Evolutionary conservation across 1,140 invertebrate genomes (phyloP).

Genomic region (Panagrolaimus sp.): DNA sequence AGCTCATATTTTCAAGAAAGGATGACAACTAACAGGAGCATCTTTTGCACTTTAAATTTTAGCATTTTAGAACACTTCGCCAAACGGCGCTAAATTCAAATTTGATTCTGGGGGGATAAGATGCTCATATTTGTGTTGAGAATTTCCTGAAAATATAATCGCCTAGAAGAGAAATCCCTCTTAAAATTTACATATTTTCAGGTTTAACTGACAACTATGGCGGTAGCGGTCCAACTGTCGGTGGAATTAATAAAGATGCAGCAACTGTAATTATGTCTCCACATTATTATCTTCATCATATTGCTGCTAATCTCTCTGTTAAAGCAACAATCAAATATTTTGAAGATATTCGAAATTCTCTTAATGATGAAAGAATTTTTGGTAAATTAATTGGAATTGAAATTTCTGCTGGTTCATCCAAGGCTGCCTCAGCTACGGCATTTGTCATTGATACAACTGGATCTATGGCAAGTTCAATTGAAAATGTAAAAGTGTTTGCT

Average conservation of each 20-base stretch:
- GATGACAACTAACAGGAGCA: too few species aligned
- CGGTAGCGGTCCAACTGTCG: background rate
- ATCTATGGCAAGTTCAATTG: background rate
- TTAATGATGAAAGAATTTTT: conserved; percentile 1
- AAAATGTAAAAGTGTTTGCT: background rate
- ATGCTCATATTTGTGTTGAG: too few species aligned
- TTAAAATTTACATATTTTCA: too few species aligned
- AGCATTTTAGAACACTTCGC: too few species aligned
- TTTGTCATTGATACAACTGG: background rate
- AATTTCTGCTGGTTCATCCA: too few species aligned
- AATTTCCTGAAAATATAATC: too few species aligned
- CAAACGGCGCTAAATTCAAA: too few species aligned
- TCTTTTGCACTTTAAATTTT: too few species aligned
- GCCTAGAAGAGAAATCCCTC: too few species aligned
- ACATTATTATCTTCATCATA: conserved; percentile 6
- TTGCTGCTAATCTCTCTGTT: background rate
- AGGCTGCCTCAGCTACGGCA: background rate
- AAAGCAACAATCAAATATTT: conserved; percentile 6
- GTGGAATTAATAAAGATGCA: conserved; percentile 7
- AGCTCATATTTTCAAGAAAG: too few species aligned
- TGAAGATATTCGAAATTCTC: background rate
- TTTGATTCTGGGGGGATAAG: too few species aligned
- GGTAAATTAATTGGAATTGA: background rate
- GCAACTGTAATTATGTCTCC: background rate
- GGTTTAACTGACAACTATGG: background rate